phyloP scores from a whole-genome alignment of 1,140 invertebrate species.

The Panagrolaimus sp. region DNA sequence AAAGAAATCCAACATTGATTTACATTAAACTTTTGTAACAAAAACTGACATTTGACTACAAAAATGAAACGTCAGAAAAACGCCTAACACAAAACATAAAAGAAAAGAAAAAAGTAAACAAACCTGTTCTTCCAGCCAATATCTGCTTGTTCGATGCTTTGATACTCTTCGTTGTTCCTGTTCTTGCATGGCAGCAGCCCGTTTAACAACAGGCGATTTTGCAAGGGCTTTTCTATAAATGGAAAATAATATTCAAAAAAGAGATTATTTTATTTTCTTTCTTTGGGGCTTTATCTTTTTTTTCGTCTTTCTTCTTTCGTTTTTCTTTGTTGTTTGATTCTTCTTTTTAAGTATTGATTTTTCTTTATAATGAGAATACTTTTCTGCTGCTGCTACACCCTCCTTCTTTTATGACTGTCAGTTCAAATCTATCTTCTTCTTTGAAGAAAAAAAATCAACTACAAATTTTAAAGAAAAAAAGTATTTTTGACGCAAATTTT shows the following conservation, averaged over 20 bases:
- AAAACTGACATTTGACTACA: not conserved
- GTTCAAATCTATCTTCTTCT: slow-evolving; percentile 1
- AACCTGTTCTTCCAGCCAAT: slow-evolving; percentile 58
- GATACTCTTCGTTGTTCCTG: slow-evolving; percentile 51
- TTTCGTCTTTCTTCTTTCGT: too few relatives aligned
- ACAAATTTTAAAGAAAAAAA: not conserved
- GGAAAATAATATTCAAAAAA: slow-evolving; percentile 15
- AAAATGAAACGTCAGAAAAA: not conserved
- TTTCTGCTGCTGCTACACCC: not conserved
- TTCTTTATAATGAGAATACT: not conserved
- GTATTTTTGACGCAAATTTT: too few relatives aligned
- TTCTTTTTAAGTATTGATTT: not conserved
- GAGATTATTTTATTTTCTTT: slow-evolving; percentile 8
- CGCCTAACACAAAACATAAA: not conserved
- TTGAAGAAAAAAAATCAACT: not conserved
- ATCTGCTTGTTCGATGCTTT: slow-evolving; percentile 56
- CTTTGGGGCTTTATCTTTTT: too few relatives aligned
- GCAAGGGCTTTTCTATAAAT: slow-evolving; percentile 58
- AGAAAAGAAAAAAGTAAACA: slow-evolving; percentile 23
- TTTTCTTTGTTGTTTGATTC: not conserved
- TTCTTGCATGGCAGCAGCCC: slow-evolving; percentile 56
- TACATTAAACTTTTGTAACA: too few relatives aligned
- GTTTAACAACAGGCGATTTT: slow-evolving; percentile 58
- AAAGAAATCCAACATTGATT: too few relatives aligned
- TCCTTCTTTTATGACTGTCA: too few relatives aligned